These are phyloP conservation scores for Acridotheres tristis DNA, from an alignment of 2,797 vertebrate species.

Conservation along the genomic window DNA sequence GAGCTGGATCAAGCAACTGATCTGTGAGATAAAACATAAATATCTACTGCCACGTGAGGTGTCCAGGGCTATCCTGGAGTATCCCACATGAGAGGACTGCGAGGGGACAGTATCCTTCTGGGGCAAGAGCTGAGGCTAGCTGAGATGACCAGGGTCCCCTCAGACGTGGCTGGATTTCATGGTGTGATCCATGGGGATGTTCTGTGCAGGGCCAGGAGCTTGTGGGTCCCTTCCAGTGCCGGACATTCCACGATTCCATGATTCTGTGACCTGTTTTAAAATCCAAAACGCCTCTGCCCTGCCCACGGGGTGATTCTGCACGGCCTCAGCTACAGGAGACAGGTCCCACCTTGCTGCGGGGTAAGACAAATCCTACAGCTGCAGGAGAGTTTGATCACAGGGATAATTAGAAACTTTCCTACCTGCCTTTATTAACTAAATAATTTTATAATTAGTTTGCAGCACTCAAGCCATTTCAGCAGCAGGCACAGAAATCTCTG, in stretches of 20 bases:
- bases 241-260: too few species aligned
- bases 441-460: slow-evolving; percentile 41
- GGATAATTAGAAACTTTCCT: slow-evolving; percentile 22
- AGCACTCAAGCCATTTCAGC: background rate
- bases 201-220: background rate
- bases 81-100: fast-evolving
- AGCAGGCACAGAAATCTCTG: background rate
- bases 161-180: fast-evolving
- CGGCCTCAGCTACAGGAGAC: background rate
- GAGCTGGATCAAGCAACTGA: background rate
- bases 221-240: background rate
- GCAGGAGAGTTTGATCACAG: background rate
- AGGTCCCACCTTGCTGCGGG: slow-evolving; percentile 2
- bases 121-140: background rate
- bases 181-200: background rate
- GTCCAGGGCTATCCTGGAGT: too few species aligned
- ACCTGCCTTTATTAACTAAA: slow-evolving; percentile 44
- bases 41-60: background rate
- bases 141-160: background rate
- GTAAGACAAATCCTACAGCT: slow-evolving; percentile 10
- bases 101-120: background rate
- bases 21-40: background rate
- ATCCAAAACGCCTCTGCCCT: too few species aligned
- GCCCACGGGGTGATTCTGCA: background rate
- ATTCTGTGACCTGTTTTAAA: background rate